A percentile compares a stretch with the other conserved stretches of the same genome.
These are phyloP conservation scores for Melitaea athalia DNA, from an alignment of 2,888 invertebrate species.

Conservation along the genomic window DNA sequence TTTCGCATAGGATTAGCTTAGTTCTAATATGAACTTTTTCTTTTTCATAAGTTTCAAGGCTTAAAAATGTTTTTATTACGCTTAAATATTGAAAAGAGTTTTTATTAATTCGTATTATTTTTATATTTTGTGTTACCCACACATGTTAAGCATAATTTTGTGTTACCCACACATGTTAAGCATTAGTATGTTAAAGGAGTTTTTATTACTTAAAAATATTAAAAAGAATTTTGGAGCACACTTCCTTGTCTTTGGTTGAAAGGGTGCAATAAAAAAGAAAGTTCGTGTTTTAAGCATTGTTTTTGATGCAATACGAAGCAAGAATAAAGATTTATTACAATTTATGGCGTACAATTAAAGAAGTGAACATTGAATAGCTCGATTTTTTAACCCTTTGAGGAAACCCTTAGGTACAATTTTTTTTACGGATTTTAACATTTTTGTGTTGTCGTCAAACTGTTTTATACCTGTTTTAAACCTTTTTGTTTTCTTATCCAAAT, in stretches of 20 bases:
- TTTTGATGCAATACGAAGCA: not conserved
- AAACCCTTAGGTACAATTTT: constrained; percentile 21
- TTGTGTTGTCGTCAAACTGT: constrained; percentile 12
- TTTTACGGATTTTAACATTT: constrained; percentile 19
- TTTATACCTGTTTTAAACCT: not conserved
- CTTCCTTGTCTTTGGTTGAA: not conserved
- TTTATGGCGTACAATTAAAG: constrained; percentile 12
- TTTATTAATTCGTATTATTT: no score
- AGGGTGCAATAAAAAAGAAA: constrained; percentile 12
- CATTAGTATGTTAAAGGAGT: no score
- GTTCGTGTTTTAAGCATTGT: constrained; percentile 17
- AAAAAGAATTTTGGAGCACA: no score
- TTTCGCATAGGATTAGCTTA: not conserved
- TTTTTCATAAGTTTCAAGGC: not conserved
- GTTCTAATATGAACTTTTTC: not conserved
- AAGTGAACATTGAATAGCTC: not conserved
- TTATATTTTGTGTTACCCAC: no score
- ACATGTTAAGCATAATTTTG: no score
- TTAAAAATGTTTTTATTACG: not conserved
- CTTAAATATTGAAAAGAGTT: not conserved
- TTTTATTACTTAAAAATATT: not conserved
- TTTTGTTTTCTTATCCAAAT: not conserved
- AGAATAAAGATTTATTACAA: not conserved
- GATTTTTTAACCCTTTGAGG: constrained; percentile 26
- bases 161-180: no score